These are phyloP conservation scores for Hypocryptadius cinnamomeus DNA, from an alignment of 2,113 vertebrate species.

Conservation along the genomic window DNA sequence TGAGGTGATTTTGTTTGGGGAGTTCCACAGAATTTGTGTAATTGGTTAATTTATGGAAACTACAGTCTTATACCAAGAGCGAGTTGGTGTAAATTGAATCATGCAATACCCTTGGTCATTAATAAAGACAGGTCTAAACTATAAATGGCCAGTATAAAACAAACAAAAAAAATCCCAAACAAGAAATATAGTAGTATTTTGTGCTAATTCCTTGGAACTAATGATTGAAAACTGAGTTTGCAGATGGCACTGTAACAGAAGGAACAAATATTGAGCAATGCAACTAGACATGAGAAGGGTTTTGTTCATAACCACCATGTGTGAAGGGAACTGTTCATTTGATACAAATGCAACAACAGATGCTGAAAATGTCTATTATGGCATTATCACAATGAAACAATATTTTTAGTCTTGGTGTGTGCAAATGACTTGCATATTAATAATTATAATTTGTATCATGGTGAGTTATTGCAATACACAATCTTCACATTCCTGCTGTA, in stretches of 20 bases:
- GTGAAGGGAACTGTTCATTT: neutral
- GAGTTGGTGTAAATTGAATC: neutral
- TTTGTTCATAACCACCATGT: neutral
- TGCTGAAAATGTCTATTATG: neutral
- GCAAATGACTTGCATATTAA: neutral
- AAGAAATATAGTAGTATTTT: neutral
- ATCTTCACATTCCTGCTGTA: neutral
- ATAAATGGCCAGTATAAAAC: neutral
- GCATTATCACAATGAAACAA: neutral
- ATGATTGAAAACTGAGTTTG: neutral
- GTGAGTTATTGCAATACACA: neutral
- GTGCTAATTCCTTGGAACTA: neutral
- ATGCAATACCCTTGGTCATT: neutral
- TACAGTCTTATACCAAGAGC: neutral
- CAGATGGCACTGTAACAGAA: neutral
- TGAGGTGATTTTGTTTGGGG: too few species aligned
- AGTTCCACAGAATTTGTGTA: neutral
- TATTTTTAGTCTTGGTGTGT: neutral
- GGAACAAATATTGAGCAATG: neutral
- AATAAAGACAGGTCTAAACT: neutral
- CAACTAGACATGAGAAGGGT: neutral
- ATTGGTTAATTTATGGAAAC: neutral
- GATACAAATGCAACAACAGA: neutral
- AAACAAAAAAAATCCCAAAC: neutral
- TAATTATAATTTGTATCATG: neutral